Evolutionary conservation across 2,888 invertebrate species (phyloP).

Genomic region (Alitta virens): DNA sequence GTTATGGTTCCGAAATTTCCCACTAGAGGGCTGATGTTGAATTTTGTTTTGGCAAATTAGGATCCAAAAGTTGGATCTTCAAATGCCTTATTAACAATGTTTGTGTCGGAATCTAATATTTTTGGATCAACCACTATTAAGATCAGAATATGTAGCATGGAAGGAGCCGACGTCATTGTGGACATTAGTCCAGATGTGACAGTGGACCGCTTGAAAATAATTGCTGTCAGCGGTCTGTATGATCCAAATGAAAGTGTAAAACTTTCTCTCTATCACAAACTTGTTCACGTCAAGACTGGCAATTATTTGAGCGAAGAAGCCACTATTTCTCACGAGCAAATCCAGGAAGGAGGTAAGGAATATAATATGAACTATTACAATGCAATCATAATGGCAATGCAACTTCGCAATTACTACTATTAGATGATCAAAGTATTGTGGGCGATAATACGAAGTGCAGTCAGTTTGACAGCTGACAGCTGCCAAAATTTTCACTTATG

Average conservation of each 20-base stretch:
- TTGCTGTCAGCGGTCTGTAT: constrained; percentile 54
- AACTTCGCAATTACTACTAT: not conserved
- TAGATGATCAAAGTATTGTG: not conserved
- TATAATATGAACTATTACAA: too few relatives aligned
- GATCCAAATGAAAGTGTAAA: constrained; percentile 53
- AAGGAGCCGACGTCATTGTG: constrained; percentile 49
- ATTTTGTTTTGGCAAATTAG: too few relatives aligned
- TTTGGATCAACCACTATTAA: constrained; percentile 49
- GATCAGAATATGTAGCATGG: constrained; percentile 52
- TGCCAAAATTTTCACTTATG: too few relatives aligned
- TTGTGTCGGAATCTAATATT: constrained; percentile 54
- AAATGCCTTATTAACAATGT: constrained; percentile 38
- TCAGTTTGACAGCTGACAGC: too few relatives aligned
- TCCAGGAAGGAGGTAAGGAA: constrained; percentile 55
- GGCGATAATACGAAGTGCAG: not conserved
- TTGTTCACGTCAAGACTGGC: constrained; percentile 53
- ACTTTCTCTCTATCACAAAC: constrained; percentile 53
- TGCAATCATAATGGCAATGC: not conserved
- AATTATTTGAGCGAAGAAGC: constrained; percentile 53
- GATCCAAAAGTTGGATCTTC: too few relatives aligned
- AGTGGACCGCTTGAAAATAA: constrained; percentile 56
- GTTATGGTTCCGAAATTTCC: too few relatives aligned
- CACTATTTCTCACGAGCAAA: constrained; percentile 49
- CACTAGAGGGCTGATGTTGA: too few relatives aligned
- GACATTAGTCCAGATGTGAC: constrained; percentile 50